Base-by-base conservation (phyloP, 2,797 vertebrate species). In the Brachyalestes nurse region DNA sequence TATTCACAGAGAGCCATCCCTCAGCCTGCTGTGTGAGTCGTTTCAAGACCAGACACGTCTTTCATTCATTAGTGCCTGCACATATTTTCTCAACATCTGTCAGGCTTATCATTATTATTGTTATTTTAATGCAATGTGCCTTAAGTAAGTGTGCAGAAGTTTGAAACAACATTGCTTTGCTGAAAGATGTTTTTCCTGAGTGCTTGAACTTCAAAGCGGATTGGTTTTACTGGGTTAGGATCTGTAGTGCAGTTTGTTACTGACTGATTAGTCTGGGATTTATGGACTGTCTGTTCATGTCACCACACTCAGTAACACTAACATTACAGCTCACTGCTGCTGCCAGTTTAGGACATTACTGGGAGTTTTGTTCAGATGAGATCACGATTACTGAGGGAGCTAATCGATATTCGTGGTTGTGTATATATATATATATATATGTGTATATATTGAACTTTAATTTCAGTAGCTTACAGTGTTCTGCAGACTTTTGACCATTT, bases 71-170 rank as follows among this genome's bases (percentile, higher is more conserved):
- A 82, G 70, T 40, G 62, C 19, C 14, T 17, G 62, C 40, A 47
- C 76, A 82, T 82, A 74, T 82, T 74, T 74, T 67, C 69, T 60
- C 28, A 60, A 66, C 80, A 82, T 82, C 75, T 82, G 80, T 67
- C 53, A 17, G 19, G 9, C 14, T 81, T 77, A 34, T 60, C 34
- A 13, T 28, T 25, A 19, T n/a, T n/a, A 8, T 57, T 2, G 16
- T 28, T 78, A 47, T 75, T 69, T 73, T 9, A 57, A 77, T 82
- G 66, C 58, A 77, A 72, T 62, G 14, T 71, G 8, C 19, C 73
- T 82, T 72, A 77, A 49, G 2, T 40, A 55, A 58, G 47, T 1
- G 28, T 72, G 51, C 40, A 82, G 45, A 77, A 64, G 47, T 74
- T 64, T 45, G 51, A 74, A 71, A n/a, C 61, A 34, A 71, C 55